Conservation (phyloP, 2,113 vertebrate species). For the Tapirus terrestris region DNA sequence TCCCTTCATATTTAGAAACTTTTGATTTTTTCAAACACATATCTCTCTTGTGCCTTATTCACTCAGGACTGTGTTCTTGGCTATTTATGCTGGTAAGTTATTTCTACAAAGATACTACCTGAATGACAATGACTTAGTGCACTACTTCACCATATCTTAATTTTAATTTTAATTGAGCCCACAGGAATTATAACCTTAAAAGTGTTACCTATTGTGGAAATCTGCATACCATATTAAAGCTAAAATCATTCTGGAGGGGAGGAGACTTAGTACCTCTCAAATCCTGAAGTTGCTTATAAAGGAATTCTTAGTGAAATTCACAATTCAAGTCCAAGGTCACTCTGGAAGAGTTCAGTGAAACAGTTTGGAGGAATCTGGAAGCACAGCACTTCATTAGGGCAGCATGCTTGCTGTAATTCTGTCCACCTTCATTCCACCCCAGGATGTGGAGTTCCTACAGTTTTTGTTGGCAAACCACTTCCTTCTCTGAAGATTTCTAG, state of each 20-base stretch:
- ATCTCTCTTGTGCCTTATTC: neutral
- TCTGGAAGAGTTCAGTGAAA: too few relatives aligned
- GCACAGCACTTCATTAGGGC: neutral
- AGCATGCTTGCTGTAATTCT: neutral
- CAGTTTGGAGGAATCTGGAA: neutral
- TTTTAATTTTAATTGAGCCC: neutral
- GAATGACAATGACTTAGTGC: neutral
- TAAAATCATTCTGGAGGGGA: neutral
- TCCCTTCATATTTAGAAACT: neutral
- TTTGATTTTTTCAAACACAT: neutral
- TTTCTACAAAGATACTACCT: neutral
- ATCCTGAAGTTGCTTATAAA: neutral
- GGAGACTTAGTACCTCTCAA: neutral
- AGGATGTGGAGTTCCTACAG: neutral
- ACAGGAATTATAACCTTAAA: neutral
- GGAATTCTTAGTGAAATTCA: neutral
- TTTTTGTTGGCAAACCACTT: neutral
- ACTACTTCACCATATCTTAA: neutral
- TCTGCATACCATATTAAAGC: neutral
- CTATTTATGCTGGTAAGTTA: neutral
- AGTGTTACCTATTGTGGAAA: neutral
- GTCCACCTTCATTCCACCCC: too few relatives aligned
- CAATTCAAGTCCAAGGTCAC: neutral
- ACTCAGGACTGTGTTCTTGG: neutral
- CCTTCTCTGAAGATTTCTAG: neutral